Evolutionary conservation across 1,140 invertebrate genomes (phyloP).

Genomic region (Drosophila cardini): DNA sequence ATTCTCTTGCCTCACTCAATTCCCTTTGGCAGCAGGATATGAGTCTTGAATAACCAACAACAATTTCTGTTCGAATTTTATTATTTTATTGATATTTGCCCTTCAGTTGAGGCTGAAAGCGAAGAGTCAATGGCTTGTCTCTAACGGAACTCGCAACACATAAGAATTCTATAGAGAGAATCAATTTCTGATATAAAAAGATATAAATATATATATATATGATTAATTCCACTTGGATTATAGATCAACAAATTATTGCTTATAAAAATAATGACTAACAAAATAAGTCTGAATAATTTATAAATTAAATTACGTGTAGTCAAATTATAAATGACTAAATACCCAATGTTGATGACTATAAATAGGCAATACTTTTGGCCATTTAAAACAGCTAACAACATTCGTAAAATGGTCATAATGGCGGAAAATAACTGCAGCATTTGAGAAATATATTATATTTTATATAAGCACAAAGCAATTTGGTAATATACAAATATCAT

Average conservation of each 20-base stretch:
- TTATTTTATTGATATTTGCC: slow-evolving; percentile 16
- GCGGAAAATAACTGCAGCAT: slow-evolving; percentile 23
- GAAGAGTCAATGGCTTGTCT: background rate
- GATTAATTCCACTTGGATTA: no score
- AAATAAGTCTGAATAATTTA: no score
- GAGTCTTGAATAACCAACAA: slow-evolving; percentile 33
- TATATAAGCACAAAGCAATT: background rate
- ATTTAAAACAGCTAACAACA: slow-evolving; percentile 20
- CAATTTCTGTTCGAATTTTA: slow-evolving; percentile 28
- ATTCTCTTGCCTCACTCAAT: slow-evolving; percentile 10
- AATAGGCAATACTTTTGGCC: slow-evolving; percentile 13
- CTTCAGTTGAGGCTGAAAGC: background rate
- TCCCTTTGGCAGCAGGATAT: slow-evolving; percentile 19
- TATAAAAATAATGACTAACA: no score
- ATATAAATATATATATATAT: no score
- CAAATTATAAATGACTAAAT: slow-evolving; percentile 23
- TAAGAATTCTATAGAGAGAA: no score
- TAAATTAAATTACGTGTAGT: slow-evolving; percentile 29
- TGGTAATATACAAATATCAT: slow-evolving; percentile 5
- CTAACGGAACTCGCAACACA: no score
- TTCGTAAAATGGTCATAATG: slow-evolving; percentile 25
- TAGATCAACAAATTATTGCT: no score
- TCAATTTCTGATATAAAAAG: no score
- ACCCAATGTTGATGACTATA: slow-evolving; percentile 3
- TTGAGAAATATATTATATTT: slow-evolving; percentile 9